These are phyloP conservation scores for Platanista minor DNA, from an alignment of 2,113 vertebrate genomes.

Conservation along the genomic window DNA sequence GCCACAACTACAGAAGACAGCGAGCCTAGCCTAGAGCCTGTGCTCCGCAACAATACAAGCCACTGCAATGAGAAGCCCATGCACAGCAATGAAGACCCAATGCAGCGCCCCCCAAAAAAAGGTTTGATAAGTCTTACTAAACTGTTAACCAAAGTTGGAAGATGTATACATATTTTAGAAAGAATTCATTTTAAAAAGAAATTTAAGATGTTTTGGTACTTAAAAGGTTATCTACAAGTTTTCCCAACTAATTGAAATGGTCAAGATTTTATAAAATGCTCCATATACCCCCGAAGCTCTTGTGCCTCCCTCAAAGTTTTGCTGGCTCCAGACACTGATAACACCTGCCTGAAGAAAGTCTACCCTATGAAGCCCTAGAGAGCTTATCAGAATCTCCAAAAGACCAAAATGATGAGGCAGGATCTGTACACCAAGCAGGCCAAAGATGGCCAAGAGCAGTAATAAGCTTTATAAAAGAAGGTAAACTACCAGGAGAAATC, in stretches of 20 bases:
- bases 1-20: no score
- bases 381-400: neutral
- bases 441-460: neutral
- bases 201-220: neutral
- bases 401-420: neutral
- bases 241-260: conserved; percentile 24
- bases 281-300: neutral
- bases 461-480: neutral
- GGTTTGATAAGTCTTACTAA: neutral
- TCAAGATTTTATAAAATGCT: neutral
- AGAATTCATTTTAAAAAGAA: neutral
- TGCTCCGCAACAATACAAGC: no score
- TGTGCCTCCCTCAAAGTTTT: neutral
- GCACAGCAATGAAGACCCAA: no score
- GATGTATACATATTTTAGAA: neutral
- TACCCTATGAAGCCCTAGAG: no score
- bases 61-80: no score
- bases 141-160: neutral
- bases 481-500: neutral
- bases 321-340: neutral
- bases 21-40: no score
- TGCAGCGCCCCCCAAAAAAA: neutral
- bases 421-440: neutral
- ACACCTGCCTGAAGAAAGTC: neutral
- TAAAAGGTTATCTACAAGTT: conserved; percentile 25